A percentile compares a stretch with the other conserved stretches of the same genome.
Conservation (phyloP, 35 echinoderm and acorn worm genomes). For the Apostichopus parvimensis region DNA sequence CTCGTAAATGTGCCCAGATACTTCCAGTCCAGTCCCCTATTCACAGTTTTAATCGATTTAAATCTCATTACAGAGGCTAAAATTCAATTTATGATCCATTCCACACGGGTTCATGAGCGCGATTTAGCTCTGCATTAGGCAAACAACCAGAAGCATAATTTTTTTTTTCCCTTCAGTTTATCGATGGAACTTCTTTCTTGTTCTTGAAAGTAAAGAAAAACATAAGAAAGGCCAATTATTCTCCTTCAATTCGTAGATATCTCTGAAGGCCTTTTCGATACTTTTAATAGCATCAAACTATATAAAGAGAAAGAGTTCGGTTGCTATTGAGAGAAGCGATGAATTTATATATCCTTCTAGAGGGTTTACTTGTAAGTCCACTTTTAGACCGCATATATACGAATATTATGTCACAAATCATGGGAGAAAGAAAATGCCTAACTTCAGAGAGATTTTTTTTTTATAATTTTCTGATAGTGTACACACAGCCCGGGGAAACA, state of each 20-base stretch:
- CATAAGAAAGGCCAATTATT: conserved; percentile 41
- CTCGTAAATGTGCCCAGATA: conserved; percentile 36
- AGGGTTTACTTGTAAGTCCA: not conserved
- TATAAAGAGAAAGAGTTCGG: not conserved
- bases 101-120: conserved; percentile 42
- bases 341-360: not conserved
- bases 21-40: conserved; percentile 10
- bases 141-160: conserved; percentile 39
- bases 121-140: conserved; percentile 33
- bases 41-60: conserved; percentile 51
- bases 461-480: not conserved
- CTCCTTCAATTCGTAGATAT: not conserved
- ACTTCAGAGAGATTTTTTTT: not conserved
- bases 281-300: conserved; percentile 28
- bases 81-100: conserved; percentile 44
- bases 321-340: not conserved
- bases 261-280: conserved; percentile 24
- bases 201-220: conserved; percentile 13
- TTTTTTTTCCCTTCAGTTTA: conserved; percentile 5
- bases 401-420: conserved; percentile 30
- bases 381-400: not conserved
- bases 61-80: conserved; percentile 41
- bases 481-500: not conserved
- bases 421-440: not conserved
- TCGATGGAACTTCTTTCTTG: conserved; percentile 30